Conservation (phyloP, 1,140 invertebrate genomes). For the Gyrodactylus bullatarudis region DNA sequence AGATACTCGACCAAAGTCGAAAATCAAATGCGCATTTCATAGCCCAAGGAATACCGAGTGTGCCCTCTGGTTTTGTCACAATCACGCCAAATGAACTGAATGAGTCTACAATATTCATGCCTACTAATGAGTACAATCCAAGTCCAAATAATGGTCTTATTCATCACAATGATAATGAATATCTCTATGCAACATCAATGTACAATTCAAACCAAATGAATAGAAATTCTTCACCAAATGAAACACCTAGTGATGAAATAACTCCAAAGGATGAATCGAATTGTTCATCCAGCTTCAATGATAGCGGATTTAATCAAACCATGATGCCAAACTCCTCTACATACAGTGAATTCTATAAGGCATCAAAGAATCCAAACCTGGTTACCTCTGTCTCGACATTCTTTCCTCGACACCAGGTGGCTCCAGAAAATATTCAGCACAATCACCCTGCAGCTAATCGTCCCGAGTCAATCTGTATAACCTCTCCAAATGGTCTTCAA, state of each 20-base stretch:
- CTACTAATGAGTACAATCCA: neutral
- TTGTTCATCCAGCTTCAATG: neutral
- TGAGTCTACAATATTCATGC: neutral
- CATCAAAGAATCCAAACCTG: too few relatives aligned
- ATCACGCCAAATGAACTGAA: too few relatives aligned
- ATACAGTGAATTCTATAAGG: neutral
- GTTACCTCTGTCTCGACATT: neutral
- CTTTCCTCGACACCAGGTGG: neutral
- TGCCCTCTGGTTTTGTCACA: neutral
- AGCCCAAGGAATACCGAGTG: neutral
- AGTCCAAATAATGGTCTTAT: neutral
- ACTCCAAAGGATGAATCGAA: neutral
- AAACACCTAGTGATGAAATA: neutral
- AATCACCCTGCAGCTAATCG: neutral
- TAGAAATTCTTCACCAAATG: neutral
- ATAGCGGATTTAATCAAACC: neutral
- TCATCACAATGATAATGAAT: neutral
- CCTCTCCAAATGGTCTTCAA: neutral
- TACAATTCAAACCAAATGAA: neutral
- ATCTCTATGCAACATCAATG: neutral
- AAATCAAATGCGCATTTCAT: neutral
- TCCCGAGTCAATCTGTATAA: neutral
- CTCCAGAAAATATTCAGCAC: too few relatives aligned
- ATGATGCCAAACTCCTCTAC: neutral
- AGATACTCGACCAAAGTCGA: neutral